Base-by-base conservation (phyloP, 2,113 vertebrate species). In the Sylvilagus bachmani region DNA sequence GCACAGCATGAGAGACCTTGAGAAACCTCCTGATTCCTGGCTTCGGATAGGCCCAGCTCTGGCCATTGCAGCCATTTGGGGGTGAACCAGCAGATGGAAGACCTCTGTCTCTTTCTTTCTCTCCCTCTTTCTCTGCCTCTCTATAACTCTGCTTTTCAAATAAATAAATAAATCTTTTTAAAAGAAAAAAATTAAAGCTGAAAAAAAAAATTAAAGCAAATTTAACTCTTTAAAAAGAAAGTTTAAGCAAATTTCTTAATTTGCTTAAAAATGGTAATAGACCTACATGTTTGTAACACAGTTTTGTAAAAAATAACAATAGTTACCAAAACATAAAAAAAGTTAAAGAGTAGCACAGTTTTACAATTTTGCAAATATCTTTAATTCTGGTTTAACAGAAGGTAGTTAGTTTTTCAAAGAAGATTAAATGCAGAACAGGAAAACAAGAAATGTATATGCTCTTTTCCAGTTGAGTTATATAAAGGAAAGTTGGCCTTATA, bases 261-360 rank as follows among this genome's bases (percentile, higher is more conserved):
- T 86, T 22, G 87, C 25, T 90, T 92, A 87, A 94, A 91, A 61
- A 74, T 29, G 82, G 67, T 49, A 73, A 66, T 53, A 84, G 93
- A 75, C n/a, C 11, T 55, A 74, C 17, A 91, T 75, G 38, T 64
- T 64, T 8, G 6, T 8, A 71, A 80, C 12, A 77, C 69, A 62
- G 29, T 95, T 96, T 90, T 87, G 61, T 67, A 10, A 49, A 90
- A 94, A 71, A n/a, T 24, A 90, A 82, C 6, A 85, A 82, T 70
- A 38, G 29, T 58, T 75, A 49, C 19, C 44, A 51, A 49, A 80
- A 89, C 53, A 66, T n/a, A 93, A 70, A 86, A 93, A 64, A 49
- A 61, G 12, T 22, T 64, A 70, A 27, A 83, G 2, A 87, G 29
- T 38, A 92, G 55, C 64, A 64, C 0, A 49, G 61, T 61, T 93